A percentile compares a stretch with the other conserved stretches of the same genome.
Conservation (phyloP, 2,113 vertebrate genomes). For the Syrrhaptes paradoxus region DNA sequence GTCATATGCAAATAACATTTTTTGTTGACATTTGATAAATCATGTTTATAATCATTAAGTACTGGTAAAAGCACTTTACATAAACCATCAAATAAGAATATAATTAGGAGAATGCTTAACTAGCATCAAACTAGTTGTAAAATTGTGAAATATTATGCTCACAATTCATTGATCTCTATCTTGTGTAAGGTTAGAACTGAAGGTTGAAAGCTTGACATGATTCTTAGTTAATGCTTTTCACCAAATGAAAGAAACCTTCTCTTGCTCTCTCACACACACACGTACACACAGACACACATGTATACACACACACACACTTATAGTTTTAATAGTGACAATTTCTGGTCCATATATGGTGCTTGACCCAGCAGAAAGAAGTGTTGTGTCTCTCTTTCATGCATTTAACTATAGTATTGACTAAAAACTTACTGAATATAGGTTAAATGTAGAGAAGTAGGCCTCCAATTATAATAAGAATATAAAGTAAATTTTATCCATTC, state of each 20-base stretch:
- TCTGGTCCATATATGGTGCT: neutral
- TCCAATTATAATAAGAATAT: neutral
- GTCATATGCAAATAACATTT: neutral
- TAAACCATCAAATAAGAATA: neutral
- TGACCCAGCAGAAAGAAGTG: neutral
- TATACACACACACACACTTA: neutral
- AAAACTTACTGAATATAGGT: neutral
- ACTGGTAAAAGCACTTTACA: neutral
- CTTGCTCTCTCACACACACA: neutral
- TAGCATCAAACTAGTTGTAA: neutral
- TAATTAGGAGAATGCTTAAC: neutral
- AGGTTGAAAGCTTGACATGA: neutral
- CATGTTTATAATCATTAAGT: neutral
- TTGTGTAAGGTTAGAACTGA: neutral
- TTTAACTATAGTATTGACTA: neutral
- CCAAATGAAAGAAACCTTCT: neutral
- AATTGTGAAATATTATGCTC: neutral
- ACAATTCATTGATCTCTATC: neutral
- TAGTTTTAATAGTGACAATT: neutral
- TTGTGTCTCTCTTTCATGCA: neutral
- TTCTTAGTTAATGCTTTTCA: neutral
- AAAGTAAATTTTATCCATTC: neutral
- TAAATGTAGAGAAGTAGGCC: neutral
- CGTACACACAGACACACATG: fast-evolving
- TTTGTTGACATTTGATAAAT: neutral